Conservation (phyloP, 2,797 vertebrate genomes). For the Acipenser oxyrinchus region DNA sequence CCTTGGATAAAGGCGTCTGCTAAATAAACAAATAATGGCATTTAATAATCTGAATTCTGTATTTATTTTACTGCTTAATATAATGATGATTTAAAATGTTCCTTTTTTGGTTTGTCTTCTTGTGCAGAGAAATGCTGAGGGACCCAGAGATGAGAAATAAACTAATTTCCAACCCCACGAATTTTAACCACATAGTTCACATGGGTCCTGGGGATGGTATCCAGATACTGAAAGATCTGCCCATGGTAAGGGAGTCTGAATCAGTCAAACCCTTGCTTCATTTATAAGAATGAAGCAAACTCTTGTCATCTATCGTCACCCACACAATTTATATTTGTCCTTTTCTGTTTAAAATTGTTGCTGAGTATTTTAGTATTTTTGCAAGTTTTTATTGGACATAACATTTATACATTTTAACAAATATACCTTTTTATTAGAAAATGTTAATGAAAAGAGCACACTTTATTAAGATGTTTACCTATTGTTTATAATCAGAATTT, state of each 20-base stretch:
- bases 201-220: constrained; percentile 98
- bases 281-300: background rate
- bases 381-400: background rate
- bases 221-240: constrained; percentile 94
- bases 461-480: no score
- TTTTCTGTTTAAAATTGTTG: background rate
- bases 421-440: background rate
- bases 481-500: no score
- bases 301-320: background rate
- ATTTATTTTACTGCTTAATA: no score
- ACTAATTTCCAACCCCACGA: constrained; percentile 96
- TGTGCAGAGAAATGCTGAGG: constrained; percentile 87
- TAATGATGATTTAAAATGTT: background rate
- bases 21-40: no score
- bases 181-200: constrained; percentile 98
- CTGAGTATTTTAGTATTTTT: background rate
- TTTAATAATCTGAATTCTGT: no score
- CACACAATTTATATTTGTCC: background rate
- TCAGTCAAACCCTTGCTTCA: background rate
- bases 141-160: constrained; percentile 98
- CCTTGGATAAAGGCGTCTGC: no score
- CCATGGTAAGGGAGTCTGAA: constrained; percentile 70
- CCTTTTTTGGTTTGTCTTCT: background rate
- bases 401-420: no score
- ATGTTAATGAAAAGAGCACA: background rate